Evolutionary conservation across 2,888 invertebrate genomes (phyloP), one percentile per base, ranked within the genome.

Genomic region (Podabrus alpinus): DNA sequence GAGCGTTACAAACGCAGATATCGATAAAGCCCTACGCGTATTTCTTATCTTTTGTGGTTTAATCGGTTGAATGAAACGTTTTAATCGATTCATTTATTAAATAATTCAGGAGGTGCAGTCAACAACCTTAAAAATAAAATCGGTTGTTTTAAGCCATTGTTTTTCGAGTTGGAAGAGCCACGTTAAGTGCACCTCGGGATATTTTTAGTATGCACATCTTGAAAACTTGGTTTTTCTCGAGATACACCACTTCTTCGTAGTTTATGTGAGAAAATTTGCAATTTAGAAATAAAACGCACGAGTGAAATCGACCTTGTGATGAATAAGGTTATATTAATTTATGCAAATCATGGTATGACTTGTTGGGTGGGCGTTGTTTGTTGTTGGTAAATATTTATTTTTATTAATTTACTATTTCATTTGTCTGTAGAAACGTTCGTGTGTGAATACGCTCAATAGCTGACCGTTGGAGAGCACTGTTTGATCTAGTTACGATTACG

Each of bases 291-390:
- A 21, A 45, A 66, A 71, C 62, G 72, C 72, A 72, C 68, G 72
- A 68, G 62, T 72, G 72, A 72, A 68, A 67, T 68, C 62, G 72
- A 68, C 72, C 72, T 72, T 68, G 68, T 29, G 19, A 59, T 66
- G 16, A 29, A 21, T 68, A 24, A 72, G 72, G 72, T 66, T 66
- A 59, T 10, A 24, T 24, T 60, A 66, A 71, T 45, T 45, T 64
- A 19, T 64, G 29, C 25, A 64, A 70, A 64, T 70, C 70, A 70
- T 16, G 70, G 29, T 64, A 17, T 62, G 25, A 29, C 15, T 66
- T 15, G 59, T 24, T 24, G 60, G 11, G 15, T 15, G 60, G 60
- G 15, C 59, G 68, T 17, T 59, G 68, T 59, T 59, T 68, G 68
- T 59, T 24, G 15, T 21, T 25, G 15, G 11, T 29, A 16, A 45